phyloP scores from a whole-genome alignment of 2,113 vertebrate species.

The Myocastor coypus region DNA sequence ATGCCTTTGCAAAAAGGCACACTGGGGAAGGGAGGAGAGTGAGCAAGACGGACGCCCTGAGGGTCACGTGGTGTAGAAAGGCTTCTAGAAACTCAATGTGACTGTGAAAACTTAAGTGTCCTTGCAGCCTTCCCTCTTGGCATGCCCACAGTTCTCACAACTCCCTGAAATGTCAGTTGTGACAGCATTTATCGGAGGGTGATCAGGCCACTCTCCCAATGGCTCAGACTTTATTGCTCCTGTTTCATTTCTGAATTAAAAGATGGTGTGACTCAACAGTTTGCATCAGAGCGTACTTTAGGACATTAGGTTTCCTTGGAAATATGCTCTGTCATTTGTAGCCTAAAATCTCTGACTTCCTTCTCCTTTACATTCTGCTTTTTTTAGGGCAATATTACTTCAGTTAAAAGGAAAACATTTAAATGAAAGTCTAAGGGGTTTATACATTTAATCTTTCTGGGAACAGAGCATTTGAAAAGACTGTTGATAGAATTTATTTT shows the following conservation, averaged over 20 bases:
- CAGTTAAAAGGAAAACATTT: background rate
- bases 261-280: background rate
- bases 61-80: background rate
- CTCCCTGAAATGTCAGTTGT: background rate
- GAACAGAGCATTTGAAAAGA: background rate
- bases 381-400: background rate
- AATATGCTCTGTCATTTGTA: background rate
- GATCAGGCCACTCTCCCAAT: background rate
- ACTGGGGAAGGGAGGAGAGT: background rate
- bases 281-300: background rate
- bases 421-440: background rate
- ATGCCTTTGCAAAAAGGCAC: too few relatives aligned
- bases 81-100: background rate
- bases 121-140: background rate
- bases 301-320: background rate
- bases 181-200: background rate
- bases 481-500: background rate
- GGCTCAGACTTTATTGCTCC: background rate
- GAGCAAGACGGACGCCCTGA: background rate
- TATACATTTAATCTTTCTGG: background rate
- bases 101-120: background rate
- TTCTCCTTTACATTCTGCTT: background rate
- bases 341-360: background rate
- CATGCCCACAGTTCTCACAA: background rate
- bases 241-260: background rate